Evolutionary conservation across 2,113 vertebrate genomes (phyloP).

Genomic region (Anas platyrhynchos): DNA sequence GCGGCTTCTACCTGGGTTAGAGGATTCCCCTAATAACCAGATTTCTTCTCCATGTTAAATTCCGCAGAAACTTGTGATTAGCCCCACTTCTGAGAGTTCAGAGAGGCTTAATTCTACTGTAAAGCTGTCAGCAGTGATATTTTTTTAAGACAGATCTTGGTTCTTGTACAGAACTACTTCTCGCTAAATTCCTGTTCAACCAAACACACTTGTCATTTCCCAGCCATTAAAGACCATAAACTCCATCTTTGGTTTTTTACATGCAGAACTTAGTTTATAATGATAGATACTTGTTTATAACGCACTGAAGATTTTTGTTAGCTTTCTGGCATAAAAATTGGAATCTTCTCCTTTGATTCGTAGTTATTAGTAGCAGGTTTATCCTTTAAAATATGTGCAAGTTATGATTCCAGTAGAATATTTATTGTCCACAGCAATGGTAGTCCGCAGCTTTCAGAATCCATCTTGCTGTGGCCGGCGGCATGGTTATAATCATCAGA

Average conservation of each 20-base stretch:
- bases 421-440: slow-evolving; percentile 1
- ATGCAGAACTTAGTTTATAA: slow-evolving; percentile 37
- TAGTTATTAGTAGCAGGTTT: slow-evolving; percentile 53
- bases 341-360: slow-evolving; percentile 40
- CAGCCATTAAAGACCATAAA: slow-evolving; percentile 64
- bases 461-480: not conserved
- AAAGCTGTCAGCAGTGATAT: slow-evolving; percentile 69
- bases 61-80: slow-evolving; percentile 70
- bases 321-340: slow-evolving; percentile 50
- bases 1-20: not conserved
- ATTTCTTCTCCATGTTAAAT: slow-evolving; percentile 40
- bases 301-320: slow-evolving; percentile 57
- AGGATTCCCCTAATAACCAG: not conserved
- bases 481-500: not conserved
- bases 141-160: slow-evolving; percentile 39
- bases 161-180: slow-evolving; percentile 50
- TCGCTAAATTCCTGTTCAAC: slow-evolving; percentile 49
- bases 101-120: slow-evolving; percentile 69
- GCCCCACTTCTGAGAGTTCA: slow-evolving; percentile 61
- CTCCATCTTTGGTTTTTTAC: slow-evolving; percentile 66
- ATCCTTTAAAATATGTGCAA: slow-evolving; percentile 32
- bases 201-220: slow-evolving; percentile 68
- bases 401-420: slow-evolving; percentile 36
- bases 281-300: slow-evolving; percentile 64
- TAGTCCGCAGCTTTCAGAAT: not conserved